phyloP scores from a whole-genome alignment of 2,113 vertebrate genomes.

The Leptobrachium ailaonicum region DNA sequence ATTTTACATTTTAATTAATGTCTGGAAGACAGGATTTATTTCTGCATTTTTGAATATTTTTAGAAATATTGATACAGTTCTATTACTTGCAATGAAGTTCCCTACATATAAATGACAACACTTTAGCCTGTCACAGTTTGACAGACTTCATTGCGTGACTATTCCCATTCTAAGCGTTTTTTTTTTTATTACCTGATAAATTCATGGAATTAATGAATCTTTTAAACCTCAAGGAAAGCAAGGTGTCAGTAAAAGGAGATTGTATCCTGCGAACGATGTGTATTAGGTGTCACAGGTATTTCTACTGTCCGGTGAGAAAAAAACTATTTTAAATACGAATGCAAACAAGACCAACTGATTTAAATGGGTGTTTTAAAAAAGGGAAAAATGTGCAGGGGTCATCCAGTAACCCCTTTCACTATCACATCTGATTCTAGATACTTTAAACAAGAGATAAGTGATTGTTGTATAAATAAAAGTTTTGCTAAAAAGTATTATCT shows the following conservation, averaged over 20 bases:
- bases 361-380: too few species aligned
- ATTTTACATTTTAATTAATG: slow-evolving; percentile 50
- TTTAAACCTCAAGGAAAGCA: slow-evolving; percentile 40
- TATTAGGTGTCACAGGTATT: background rate
- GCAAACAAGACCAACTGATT: too few species aligned
- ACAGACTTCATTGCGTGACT: slow-evolving; percentile 39
- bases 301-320: too few species aligned
- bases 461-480: too few species aligned
- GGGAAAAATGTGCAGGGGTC: too few species aligned
- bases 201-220: slow-evolving; percentile 44
- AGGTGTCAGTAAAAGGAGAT: slow-evolving; percentile 17
- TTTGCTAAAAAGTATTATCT: too few species aligned
- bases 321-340: too few species aligned
- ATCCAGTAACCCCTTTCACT: too few species aligned
- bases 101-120: slow-evolving; percentile 49
- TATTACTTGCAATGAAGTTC: slow-evolving; percentile 43
- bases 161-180: slow-evolving; percentile 40
- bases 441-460: too few species aligned
- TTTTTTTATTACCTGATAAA: slow-evolving; percentile 47
- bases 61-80: slow-evolving; percentile 50
- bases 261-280: background rate
- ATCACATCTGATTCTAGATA: too few species aligned
- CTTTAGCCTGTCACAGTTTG: slow-evolving; percentile 46
- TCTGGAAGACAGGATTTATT: slow-evolving; percentile 47
- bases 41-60: slow-evolving; percentile 47